Conservation (phyloP, 2,888 invertebrate genomes). For the Leptodirus hochenwartii region DNA sequence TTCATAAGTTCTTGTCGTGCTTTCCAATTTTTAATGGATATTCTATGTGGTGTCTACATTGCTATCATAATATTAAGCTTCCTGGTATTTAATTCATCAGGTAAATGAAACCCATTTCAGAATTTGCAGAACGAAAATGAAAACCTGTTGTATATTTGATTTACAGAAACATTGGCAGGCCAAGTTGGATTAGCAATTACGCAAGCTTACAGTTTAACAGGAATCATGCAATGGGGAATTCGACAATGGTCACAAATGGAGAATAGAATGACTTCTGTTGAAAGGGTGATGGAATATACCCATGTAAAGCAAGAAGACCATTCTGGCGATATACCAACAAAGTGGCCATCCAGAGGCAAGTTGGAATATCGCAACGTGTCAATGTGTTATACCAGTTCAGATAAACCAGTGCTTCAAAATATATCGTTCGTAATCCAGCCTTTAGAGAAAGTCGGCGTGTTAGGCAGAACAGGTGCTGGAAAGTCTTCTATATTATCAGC, state of each 20-base stretch:
- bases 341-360: slow-evolving; percentile 54
- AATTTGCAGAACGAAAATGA: not conserved
- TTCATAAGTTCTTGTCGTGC: slow-evolving; percentile 42
- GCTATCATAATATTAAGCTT: slow-evolving; percentile 26
- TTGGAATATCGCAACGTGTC: slow-evolving; percentile 46
- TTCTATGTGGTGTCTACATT: slow-evolving; percentile 42
- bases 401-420: slow-evolving; percentile 52
- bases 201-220: slow-evolving; percentile 47
- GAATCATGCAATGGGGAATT: slow-evolving; percentile 42
- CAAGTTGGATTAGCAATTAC: slow-evolving; percentile 66
- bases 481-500: slow-evolving; percentile 58
- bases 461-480: slow-evolving; percentile 70
- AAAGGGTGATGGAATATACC: slow-evolving; percentile 40
- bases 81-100: slow-evolving; percentile 5
- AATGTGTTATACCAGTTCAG: slow-evolving; percentile 50
- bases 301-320: slow-evolving; percentile 26
- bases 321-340: slow-evolving; percentile 31
- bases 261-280: slow-evolving; percentile 79
- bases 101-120: not conserved
- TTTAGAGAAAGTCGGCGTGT: slow-evolving; percentile 54
- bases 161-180: slow-evolving; percentile 33
- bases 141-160: slow-evolving; percentile 4
- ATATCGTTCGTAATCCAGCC: slow-evolving; percentile 45
- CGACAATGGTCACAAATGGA: slow-evolving; percentile 70
- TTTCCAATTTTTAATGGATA: slow-evolving; percentile 47